These are phyloP conservation scores for Dendrocopos noguchii DNA, from an alignment of 2,113 vertebrate species.

Conservation along the genomic window DNA sequence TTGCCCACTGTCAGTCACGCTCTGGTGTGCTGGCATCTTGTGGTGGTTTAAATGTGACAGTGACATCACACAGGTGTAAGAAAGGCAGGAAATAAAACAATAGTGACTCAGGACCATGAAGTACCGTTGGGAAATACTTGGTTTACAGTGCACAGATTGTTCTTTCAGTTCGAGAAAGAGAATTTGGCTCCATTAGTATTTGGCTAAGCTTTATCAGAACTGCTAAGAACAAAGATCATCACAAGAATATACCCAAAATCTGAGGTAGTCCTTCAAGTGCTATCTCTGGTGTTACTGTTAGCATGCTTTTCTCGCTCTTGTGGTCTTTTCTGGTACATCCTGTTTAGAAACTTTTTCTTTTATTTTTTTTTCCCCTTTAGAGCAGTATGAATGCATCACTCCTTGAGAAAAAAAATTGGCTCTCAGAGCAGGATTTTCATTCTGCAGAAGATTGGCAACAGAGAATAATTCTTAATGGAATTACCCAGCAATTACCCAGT, in stretches of 20 bases:
- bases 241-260: not conserved
- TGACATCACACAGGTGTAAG: not conserved
- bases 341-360: not conserved
- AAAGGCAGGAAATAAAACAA: not conserved
- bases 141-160: constrained; percentile 21
- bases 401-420: not conserved
- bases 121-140: not conserved
- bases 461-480: not conserved
- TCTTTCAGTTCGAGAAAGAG: constrained; percentile 3
- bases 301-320: not conserved
- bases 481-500: not conserved
- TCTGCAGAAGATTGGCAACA: not conserved
- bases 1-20: not conserved
- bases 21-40: not conserved
- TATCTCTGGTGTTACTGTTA: not conserved
- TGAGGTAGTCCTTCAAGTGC: not conserved
- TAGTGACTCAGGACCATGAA: not conserved
- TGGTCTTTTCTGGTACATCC: not conserved
- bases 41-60: not conserved
- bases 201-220: not conserved
- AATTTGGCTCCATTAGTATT: constrained; percentile 1
- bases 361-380: not conserved
- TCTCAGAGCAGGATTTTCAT: not conserved
- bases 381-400: not conserved
- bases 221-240: not conserved